phyloP scores from a whole-genome alignment of 2,113 vertebrate species.

The Casuarius casuarius region DNA sequence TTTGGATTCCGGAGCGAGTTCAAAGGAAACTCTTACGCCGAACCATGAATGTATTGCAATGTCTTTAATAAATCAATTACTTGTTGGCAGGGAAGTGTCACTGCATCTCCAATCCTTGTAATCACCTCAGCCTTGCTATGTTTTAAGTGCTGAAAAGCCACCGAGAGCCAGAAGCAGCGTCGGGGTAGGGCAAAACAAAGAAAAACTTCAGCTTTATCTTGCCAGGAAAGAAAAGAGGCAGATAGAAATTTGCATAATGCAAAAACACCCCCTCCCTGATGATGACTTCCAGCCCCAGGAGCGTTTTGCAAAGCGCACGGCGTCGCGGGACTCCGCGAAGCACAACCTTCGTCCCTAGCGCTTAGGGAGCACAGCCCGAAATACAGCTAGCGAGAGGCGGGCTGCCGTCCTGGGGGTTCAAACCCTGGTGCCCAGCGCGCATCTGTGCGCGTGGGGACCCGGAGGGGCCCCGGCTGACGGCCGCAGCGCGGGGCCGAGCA shows the following conservation, averaged over 20 bases:
- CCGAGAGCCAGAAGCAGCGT: not conserved
- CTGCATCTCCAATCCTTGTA: conserved; percentile 77
- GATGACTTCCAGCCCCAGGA: not conserved
- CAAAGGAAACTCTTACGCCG: conserved; percentile 76
- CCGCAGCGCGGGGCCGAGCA: not conserved
- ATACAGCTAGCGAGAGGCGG: not conserved
- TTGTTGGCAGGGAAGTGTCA: conserved; percentile 80
- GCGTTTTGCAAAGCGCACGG: fast-evolving
- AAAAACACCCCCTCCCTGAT: not conserved
- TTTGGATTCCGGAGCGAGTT: conserved; percentile 71
- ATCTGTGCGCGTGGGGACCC: no score
- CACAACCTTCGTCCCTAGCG: no score
- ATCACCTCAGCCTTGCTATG: conserved; percentile 74
- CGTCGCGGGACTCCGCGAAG: no score
- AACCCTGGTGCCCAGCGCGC: no score
- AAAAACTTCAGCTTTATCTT: not conserved
- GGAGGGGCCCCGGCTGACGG: no score
- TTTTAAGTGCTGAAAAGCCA: conserved; percentile 62
- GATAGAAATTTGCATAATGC: not conserved
- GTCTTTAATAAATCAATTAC: conserved; percentile 86
- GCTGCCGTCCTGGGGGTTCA: no score
- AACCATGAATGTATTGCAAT: conserved; percentile 76
- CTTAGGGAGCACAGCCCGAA: not conserved
- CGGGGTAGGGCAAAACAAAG: not conserved
- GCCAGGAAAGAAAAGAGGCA: not conserved